Conservation (phyloP, 1,140 invertebrate genomes). For the Brachystomella parvula region DNA sequence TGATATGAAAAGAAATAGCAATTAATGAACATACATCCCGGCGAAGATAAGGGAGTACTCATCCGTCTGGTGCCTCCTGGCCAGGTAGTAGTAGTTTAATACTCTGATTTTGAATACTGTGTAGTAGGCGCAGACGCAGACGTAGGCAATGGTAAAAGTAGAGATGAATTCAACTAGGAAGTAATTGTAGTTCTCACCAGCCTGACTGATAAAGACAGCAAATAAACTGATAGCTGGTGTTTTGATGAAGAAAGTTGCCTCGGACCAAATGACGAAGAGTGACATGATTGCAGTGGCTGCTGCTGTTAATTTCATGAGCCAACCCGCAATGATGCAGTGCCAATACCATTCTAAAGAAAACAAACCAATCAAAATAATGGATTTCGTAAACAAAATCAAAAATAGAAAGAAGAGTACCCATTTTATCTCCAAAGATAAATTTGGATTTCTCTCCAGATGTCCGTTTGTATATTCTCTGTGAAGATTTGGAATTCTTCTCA, state of each 20-base stretch:
- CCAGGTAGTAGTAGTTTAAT: constrained; percentile 93
- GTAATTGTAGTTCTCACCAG: constrained; percentile 79
- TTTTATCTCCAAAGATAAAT: background rate
- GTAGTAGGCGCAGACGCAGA: constrained; percentile 91
- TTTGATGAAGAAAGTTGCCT: constrained; percentile 93
- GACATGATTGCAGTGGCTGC: constrained; percentile 55
- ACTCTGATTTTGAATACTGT: constrained; percentile 94
- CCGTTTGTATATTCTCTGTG: constrained; percentile 66
- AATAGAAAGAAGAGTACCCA: background rate
- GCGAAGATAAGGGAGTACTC: constrained; percentile 98
- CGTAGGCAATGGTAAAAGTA: constrained; percentile 31
- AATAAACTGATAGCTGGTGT: constrained; percentile 87
- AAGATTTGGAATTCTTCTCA: constrained; percentile 64
- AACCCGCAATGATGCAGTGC: constrained; percentile 7
- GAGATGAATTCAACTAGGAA: constrained; percentile 67
- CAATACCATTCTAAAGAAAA: constrained; percentile 3
- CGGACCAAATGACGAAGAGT: constrained; percentile 91
- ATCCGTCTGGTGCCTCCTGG: constrained; percentile 94
- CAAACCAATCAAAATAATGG: background rate
- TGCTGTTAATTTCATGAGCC: constrained; percentile 9
- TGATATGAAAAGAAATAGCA: background rate
- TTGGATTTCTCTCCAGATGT: constrained; percentile 51
- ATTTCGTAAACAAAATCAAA: background rate
- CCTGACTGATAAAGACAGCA: constrained; percentile 78
- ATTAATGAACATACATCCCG: constrained; percentile 57